A percentile compares a stretch with the other conserved stretches of the same genome.
These are phyloP conservation scores for Paragorgia papillata DNA, from an alignment of 92 coral and sea anemone genomes.

Conservation along the genomic window DNA sequence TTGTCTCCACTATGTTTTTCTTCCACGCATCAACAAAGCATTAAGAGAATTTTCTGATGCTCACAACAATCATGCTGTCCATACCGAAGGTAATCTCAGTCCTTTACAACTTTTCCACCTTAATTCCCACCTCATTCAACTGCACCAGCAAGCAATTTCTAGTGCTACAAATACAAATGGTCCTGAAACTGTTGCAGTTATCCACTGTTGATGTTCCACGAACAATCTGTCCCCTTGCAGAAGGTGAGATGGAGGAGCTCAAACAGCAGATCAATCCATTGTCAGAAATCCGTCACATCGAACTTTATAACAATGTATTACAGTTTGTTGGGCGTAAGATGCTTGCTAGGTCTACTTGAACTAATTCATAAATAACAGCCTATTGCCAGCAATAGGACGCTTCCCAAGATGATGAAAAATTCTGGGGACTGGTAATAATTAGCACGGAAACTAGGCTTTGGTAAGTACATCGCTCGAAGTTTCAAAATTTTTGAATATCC, in stretches of 20 bases:
- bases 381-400: no score
- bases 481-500: no score
- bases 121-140: not conserved
- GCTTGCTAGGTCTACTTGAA: not conserved
- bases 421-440: no score
- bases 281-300: no score
- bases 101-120: not conserved
- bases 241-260: slow-evolving; percentile 57
- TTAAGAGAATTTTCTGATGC: slow-evolving; percentile 4
- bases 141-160: not conserved
- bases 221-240: slow-evolving; percentile 51
- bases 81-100: not conserved
- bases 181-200: no score
- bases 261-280: slow-evolving; percentile 58
- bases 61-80: not conserved
- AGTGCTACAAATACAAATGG: no score
- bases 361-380: no score
- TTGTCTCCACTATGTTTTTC: slow-evolving; percentile 2
- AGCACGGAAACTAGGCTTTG: no score
- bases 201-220: slow-evolving; percentile 45
- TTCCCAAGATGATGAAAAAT: no score
- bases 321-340: not conserved
- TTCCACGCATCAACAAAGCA: not conserved
- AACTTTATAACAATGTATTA: no score
- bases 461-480: no score